Conservation (phyloP, 2,113 vertebrate genomes). For the Festucalex cinctus region DNA sequence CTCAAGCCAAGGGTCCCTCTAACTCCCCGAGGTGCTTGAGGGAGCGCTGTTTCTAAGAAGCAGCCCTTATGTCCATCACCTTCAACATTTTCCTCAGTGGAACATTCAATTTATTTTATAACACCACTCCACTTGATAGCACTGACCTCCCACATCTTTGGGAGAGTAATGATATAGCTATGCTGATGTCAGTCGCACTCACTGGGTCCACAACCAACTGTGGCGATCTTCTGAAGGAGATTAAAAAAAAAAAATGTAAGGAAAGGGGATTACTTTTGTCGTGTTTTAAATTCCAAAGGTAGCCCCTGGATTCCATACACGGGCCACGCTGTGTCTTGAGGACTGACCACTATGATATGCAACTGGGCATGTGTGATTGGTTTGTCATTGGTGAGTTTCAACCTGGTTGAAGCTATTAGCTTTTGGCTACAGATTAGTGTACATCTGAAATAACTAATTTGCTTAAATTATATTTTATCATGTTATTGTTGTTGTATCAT, state of each 20-base stretch:
- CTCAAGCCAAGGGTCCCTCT: conserved; percentile 40
- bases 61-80: conserved; percentile 68
- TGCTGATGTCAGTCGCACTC: conserved; percentile 57
- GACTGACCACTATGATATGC: conserved; percentile 35
- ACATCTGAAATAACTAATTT: no score
- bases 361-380: conserved; percentile 37
- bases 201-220: conserved; percentile 42
- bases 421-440: no score
- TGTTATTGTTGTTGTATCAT: no score
- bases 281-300: conserved; percentile 49
- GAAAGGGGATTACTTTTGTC: conserved; percentile 47
- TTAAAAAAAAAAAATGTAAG: conserved; percentile 27
- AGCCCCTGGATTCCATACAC: neutral
- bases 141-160: conserved; percentile 58
- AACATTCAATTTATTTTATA: conserved; percentile 75
- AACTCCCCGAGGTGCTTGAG: conserved; percentile 41
- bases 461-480: no score
- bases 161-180: conserved; percentile 67
- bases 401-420: conserved; percentile 11
- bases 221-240: conserved; percentile 41
- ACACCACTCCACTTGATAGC: conserved; percentile 70
- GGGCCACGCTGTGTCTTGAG: conserved; percentile 15
- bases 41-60: conserved; percentile 38
- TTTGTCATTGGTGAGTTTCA: conserved; percentile 41
- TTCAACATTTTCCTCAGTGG: conserved; percentile 64